Percentiles rank a stretch among this genome's conserved stretches.
Evolutionary conservation across 1,140 invertebrate species (phyloP).

Genomic region (Dreissena rostriformis): DNA sequence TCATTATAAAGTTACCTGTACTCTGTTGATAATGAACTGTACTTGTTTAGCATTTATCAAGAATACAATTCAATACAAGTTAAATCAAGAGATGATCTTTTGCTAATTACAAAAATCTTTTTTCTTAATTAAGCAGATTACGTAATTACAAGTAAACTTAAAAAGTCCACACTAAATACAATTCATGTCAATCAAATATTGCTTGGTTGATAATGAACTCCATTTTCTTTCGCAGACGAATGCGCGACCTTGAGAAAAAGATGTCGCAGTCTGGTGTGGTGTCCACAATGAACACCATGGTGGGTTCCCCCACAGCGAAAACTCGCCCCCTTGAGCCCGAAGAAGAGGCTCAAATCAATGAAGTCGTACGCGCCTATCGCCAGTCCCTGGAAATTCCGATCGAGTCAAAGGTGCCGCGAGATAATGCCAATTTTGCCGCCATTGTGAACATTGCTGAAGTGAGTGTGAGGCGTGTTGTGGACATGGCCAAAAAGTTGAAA

Average conservation of each 20-base stretch:
- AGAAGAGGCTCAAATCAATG: slow-evolving; percentile 76
- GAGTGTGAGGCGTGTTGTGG: slow-evolving; percentile 80
- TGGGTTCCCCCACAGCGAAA: slow-evolving; percentile 63
- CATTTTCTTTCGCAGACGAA: slow-evolving; percentile 72
- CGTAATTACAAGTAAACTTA: no score
- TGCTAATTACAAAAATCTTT: no score
- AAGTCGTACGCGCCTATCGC: slow-evolving; percentile 77
- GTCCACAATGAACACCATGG: neutral
- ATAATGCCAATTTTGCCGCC: slow-evolving; percentile 75
- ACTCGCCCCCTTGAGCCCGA: slow-evolving; percentile 72
- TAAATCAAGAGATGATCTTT: no score
- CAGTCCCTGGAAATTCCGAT: slow-evolving; percentile 79
- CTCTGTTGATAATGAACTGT: no score
- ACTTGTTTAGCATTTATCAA: no score
- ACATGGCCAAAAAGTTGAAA: slow-evolving; percentile 82
- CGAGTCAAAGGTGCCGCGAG: slow-evolving; percentile 73
- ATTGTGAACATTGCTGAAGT: slow-evolving; percentile 81
- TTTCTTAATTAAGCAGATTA: no score
- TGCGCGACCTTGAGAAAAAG: slow-evolving; percentile 71
- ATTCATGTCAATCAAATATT: no score
- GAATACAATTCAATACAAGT: no score
- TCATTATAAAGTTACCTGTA: no score
- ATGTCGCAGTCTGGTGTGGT: slow-evolving; percentile 76
- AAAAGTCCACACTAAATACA: no score
- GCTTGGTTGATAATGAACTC: neutral